A percentile compares a stretch with the other conserved stretches of the same genome.
Evolutionary conservation across 2,797 vertebrate genomes (phyloP).

Genomic region (Garrulus glandarius): DNA sequence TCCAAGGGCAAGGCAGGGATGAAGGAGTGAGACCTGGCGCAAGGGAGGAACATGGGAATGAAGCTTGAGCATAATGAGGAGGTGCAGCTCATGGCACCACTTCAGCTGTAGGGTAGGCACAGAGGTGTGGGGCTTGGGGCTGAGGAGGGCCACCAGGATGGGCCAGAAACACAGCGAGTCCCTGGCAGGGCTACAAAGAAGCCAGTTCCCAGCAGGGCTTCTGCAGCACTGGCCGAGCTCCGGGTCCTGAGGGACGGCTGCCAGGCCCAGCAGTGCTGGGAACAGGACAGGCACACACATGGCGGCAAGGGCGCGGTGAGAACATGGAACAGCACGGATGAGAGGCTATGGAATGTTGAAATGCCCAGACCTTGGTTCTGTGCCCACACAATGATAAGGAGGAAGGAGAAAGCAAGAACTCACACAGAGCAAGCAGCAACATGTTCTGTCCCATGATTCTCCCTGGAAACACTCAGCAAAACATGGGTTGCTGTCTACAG

Average conservation of each 20-base stretch:
- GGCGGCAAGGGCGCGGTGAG: neutral
- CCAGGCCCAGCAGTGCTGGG: neutral
- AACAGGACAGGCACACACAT: neutral
- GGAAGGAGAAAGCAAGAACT: neutral
- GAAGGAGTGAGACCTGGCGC: neutral
- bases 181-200: neutral
- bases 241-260: accelerated
- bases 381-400: neutral
- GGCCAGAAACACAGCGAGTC: neutral
- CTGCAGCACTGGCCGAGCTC: neutral
- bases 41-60: constrained; percentile 18
- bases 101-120: neutral
- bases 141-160: neutral
- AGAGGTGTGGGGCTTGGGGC: neutral
- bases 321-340: neutral
- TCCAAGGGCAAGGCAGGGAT: neutral
- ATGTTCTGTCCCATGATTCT: neutral
- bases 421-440: neutral
- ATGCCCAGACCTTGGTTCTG: neutral
- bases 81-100: neutral
- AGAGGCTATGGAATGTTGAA: accelerated
- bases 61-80: neutral
- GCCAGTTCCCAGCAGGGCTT: accelerated
- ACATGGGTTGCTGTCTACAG: neutral
- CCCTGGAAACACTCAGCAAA: neutral